Conservation (phyloP, 2,113 vertebrate species). For the Mustelus asterias region DNA sequence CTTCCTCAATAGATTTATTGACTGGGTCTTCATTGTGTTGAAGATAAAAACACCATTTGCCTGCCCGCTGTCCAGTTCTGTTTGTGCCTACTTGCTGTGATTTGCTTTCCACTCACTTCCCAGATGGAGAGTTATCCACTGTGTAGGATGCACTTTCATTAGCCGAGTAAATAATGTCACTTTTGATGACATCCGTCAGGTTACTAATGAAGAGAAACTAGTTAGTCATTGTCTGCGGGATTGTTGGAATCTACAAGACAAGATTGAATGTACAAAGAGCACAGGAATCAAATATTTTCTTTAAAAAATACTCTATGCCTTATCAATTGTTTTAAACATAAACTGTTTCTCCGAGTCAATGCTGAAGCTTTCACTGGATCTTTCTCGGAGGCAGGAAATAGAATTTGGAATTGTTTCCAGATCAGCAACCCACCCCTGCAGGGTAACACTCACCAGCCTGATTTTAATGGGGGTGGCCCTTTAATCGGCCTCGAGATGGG, state of each 20-base stretch:
- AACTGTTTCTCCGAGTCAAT: not conserved
- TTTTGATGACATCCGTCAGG: not conserved
- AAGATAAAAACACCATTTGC: not conserved
- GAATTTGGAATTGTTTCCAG: no score
- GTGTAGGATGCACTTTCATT: not conserved
- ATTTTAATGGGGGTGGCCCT: no score
- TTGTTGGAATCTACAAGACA: not conserved
- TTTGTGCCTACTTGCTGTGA: not conserved
- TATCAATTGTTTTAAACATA: not conserved
- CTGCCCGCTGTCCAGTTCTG: not conserved
- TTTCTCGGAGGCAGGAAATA: no score
- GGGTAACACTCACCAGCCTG: no score
- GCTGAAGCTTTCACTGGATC: not conserved
- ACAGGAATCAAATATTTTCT: not conserved
- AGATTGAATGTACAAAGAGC: not conserved
- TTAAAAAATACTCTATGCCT: not conserved
- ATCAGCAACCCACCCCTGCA: no score
- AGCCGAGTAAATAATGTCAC: not conserved
- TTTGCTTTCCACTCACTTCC: not conserved
- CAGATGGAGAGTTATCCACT: not conserved
- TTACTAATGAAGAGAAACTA: not conserved
- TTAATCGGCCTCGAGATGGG: no score
- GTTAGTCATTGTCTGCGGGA: not conserved
- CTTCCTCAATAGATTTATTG: not conserved
- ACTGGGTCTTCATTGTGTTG: not conserved